Evolutionary conservation across 2,888 invertebrate genomes (phyloP), one percentile per base, ranked within the genome.

Genomic region (Caenorhabditis panamensis): DNA sequence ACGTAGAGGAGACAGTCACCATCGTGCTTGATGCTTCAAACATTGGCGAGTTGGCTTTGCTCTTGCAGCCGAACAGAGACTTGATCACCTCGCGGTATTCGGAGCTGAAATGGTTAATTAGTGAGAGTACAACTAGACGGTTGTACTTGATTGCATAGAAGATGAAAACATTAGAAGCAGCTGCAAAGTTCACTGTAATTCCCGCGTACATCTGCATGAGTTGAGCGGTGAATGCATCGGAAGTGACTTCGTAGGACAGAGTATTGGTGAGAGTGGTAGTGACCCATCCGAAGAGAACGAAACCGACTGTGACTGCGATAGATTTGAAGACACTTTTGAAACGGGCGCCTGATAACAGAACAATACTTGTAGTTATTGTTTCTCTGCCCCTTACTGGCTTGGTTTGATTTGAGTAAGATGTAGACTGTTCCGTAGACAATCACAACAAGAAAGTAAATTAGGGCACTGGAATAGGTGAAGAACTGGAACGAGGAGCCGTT

Each of bases 181-280:
- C 63, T 5, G 83, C 75, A 16, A 82, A 71, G 59, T 83, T 83
- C 13, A 83, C 83, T n/a, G 83, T 81, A n/a, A 83, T 82, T 41
- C 83, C 83, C 8, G 84, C 75, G 51, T 82, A 84, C 76, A 80
- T 80, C 44, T 82, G 82, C 53, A 84, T 82, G 5, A 82, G 28
- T 9, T 62, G 36, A 22, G 54, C 47, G 2, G 59, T 75, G 20
- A 63, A 41, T 2, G 62, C 44, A 22, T 64, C 67, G 16, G 49
- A 41, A 31, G 72, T 68, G 6, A 83, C 54, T 13, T 53, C 28
- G 28, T 76, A 72, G n/a, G 71, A 71, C n/a, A 72, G 53, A 1
- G 82, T 79, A 37, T 84, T 84, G 1, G 79, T 56, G 8, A 73
- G 36, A 8, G 82, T 79, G 0, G 84, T 84, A 2, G 54, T 72